Evolutionary conservation across 2,888 invertebrate genomes (phyloP).

Genomic region (Folsomia manolachei): DNA sequence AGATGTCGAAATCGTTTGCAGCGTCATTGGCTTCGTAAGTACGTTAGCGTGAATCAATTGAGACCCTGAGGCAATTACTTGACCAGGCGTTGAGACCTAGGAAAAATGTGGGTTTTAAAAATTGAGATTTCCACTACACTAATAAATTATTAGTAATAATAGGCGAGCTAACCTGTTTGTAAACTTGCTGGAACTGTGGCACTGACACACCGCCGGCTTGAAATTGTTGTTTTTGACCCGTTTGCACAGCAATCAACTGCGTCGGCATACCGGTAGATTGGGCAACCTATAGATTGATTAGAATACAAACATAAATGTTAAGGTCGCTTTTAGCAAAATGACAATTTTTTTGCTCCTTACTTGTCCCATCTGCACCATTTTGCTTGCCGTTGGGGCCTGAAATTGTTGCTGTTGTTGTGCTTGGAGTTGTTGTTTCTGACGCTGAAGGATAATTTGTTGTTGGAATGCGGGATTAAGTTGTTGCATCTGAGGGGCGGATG

Average conservation of each 20-base stretch:
- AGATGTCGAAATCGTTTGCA: conserved; percentile 28
- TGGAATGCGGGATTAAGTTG: conserved; percentile 10
- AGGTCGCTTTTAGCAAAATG: too few species aligned
- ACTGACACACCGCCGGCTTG: conserved; percentile 65
- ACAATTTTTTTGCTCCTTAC: too few species aligned
- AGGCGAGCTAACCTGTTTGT: conserved; percentile 60
- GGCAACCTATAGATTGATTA: too few species aligned
- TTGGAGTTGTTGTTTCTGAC: conserved; percentile 19
- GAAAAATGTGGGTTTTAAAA: too few species aligned
- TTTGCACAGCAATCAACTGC: conserved; percentile 67
- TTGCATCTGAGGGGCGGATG: conserved; percentile 30
- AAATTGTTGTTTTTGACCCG: conserved; percentile 60
- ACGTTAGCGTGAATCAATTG: conserved; percentile 43
- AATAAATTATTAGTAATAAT: too few species aligned
- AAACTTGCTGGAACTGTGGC: conserved; percentile 72
- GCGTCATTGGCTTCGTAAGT: conserved; percentile 25
- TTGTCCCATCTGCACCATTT: conserved; percentile 32
- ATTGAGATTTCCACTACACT: too few species aligned
- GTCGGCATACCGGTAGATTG: conserved; percentile 55
- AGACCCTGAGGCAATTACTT: conserved; percentile 37
- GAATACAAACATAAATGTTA: neutral
- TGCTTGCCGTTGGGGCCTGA: conserved; percentile 23
- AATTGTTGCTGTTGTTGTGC: conserved; percentile 27
- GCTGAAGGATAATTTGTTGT: conserved; percentile 28
- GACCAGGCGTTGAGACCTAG: conserved; percentile 37